phyloP scores from a whole-genome alignment of 2,113 vertebrate genomes.

The Eretmochelys imbricata region DNA sequence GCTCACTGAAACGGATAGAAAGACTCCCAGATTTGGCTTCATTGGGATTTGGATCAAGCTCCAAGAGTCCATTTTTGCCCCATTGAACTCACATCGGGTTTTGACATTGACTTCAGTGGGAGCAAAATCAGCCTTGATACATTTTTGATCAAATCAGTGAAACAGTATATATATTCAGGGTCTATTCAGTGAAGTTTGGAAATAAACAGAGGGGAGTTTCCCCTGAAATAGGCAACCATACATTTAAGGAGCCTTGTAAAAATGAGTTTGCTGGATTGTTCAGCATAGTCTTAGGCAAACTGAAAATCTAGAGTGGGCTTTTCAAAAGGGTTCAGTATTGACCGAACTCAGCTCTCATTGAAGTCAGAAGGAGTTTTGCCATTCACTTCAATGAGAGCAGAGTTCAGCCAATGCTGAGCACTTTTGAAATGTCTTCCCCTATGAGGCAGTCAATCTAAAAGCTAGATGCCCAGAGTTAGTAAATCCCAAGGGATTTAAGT shows the following conservation, averaged over 20 bases:
- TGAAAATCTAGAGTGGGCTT: neutral
- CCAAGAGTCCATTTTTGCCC: no score
- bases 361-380: neutral
- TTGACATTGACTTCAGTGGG: neutral
- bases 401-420: neutral
- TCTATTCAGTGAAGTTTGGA: neutral
- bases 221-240: neutral
- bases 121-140: neutral
- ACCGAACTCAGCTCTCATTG: neutral
- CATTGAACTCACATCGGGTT: neutral
- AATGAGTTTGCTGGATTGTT: neutral
- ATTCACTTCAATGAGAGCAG: neutral
- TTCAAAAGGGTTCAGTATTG: neutral
- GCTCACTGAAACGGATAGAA: neutral
- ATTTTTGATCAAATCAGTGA: neutral
- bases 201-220: neutral
- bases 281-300: neutral
- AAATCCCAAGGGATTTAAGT: neutral
- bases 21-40: neutral
- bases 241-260: neutral
- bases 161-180: neutral
- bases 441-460: neutral
- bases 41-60: neutral
- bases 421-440: neutral
- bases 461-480: neutral